Conservation (phyloP, 2,888 invertebrate species). For the Aphodius sticticus region DNA sequence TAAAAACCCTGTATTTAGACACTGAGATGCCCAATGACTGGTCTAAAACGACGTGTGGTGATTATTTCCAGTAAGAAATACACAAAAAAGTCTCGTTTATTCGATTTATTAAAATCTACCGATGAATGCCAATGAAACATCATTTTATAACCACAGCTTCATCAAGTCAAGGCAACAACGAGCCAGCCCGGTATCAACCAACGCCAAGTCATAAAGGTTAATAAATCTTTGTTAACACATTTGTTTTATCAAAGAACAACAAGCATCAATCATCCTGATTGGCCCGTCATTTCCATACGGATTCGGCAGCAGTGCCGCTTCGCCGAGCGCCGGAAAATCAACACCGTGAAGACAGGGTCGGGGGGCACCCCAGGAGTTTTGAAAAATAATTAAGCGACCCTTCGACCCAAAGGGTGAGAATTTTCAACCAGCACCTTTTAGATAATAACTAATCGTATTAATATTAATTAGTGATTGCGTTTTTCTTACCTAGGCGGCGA, state of each 20-base stretch:
- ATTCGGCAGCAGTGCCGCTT: slow-evolving; percentile 35
- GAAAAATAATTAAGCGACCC: slow-evolving; percentile 24
- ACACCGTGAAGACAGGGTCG: not conserved
- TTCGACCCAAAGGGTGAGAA: not conserved
- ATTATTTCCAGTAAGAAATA: no score
- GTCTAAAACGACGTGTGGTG: no score
- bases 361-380: not conserved
- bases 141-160: not conserved
- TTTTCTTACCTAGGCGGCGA: slow-evolving; percentile 16
- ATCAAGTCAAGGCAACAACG: not conserved
- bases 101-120: not conserved
- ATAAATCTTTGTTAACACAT: slow-evolving; percentile 58
- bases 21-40: no score
- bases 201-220: slow-evolving; percentile 45
- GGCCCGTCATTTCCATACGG: slow-evolving; percentile 59
- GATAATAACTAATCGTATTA: slow-evolving; percentile 23
- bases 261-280: slow-evolving; percentile 60
- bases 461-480: slow-evolving; percentile 19
- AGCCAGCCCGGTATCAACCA: not conserved
- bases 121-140: not conserved
- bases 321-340: not conserved
- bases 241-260: slow-evolving; percentile 58
- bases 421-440: not conserved
- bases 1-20: no score
- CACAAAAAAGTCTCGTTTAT: no score